phyloP scores from a whole-genome alignment of 2,888 invertebrate genomes.

The Hoplodrina blanda region DNA sequence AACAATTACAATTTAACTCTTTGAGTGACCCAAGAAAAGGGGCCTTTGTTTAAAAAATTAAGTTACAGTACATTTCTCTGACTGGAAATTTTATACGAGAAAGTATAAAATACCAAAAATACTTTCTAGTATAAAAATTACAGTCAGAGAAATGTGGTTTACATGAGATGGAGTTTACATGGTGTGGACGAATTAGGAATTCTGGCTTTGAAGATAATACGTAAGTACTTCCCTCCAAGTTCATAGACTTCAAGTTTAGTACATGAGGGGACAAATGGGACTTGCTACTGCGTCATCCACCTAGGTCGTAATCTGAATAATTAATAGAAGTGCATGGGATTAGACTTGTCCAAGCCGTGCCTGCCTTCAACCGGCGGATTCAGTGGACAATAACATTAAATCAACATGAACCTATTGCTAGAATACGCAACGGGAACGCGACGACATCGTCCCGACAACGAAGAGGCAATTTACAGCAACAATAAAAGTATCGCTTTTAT shows the following conservation, averaged over 20 bases:
- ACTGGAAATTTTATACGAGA: too few species aligned
- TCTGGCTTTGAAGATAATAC: not conserved
- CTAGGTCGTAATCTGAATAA: slow-evolving; percentile 39
- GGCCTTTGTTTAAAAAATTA: too few species aligned
- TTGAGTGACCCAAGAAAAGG: too few species aligned
- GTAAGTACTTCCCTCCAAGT: slow-evolving; percentile 1
- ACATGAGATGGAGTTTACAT: too few species aligned
- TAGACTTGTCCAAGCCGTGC: slow-evolving; percentile 26
- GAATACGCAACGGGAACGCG: slow-evolving; percentile 77
- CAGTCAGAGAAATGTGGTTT: too few species aligned
- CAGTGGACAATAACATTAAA: slow-evolving; percentile 80
- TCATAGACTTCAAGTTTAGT: slow-evolving; percentile 7
- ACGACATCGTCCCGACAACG: slow-evolving; percentile 79
- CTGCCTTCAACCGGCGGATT: slow-evolving; percentile 65
- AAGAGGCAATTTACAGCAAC: slow-evolving; percentile 84
- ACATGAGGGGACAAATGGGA: slow-evolving; percentile 20
- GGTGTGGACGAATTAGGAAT: too few species aligned
- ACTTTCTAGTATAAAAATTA: too few species aligned
- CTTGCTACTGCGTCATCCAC: not conserved
- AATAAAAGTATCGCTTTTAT: slow-evolving; percentile 89
- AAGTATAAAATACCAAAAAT: too few species aligned
- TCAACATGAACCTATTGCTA: slow-evolving; percentile 80
- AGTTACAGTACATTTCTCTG: too few species aligned
- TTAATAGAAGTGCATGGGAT: slow-evolving; percentile 54
- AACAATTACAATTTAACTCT: too few species aligned